Evolutionary conservation across 2,113 vertebrate species (phyloP), one percentile per base, ranked within the genome.

Genomic region (Odontophorus gujanensis): DNA sequence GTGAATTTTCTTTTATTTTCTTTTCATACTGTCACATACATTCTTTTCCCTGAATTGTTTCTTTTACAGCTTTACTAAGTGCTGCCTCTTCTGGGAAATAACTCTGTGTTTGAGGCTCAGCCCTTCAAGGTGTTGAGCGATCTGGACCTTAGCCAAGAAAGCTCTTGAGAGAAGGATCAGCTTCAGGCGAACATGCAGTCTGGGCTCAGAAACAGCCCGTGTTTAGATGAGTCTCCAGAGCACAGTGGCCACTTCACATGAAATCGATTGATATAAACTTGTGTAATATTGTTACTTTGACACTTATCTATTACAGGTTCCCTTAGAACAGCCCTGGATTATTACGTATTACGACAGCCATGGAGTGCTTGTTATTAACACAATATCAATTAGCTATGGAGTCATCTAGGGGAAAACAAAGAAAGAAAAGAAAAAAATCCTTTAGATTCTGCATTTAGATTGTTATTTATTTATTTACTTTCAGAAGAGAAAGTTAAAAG

Each of bases 51-150:
- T 40, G 48, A 92, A 78, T 81, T 90, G 53, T 75, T 93, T 75
- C 61, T 88, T 87, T 78, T 75, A 85, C 34, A 47, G 34, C 34
- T 85, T 88, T 79, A 71, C 25, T 81, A 83, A 88, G 76, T 88
- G 85, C 47, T 90, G 9, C 51, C 22, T 71, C 79, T 93, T 87
- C 72, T 92, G 89, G 90, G 87, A 92, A 95, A 91, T 94, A 91
- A 85, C 10, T 63, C 51, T 48, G 7, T 74, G 42, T 85, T 90
- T 89, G 61, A 74, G 86, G 63, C 67, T 92, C 84, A 91, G 65
- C 75, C 45, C 38, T 85, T 92, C 57, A 80, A 95, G 85, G 87
- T 96, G 93, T 87, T 94, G 87, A 92, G 93, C 75, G n/a, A 25
- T 85, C 90, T 96, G 92, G 88, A 89, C 50, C 12, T 72, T 74